Base-by-base conservation (phyloP, 2,888 invertebrate species). In the Masnerella sp. region DNA sequence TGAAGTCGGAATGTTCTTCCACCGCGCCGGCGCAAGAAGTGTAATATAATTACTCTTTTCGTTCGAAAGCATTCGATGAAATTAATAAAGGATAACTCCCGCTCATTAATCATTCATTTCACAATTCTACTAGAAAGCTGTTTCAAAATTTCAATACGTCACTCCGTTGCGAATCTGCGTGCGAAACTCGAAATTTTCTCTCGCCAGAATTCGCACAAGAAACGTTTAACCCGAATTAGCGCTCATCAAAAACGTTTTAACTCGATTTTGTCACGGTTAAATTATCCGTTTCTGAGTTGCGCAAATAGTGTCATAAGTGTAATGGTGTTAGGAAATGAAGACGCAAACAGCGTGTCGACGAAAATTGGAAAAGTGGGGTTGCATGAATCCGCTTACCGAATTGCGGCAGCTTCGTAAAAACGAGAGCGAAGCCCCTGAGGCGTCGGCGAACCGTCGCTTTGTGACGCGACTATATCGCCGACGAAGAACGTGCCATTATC, bases 401-500 rank as follows among this genome's bases (percentile, higher is more conserved):
- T 70, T 52, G 59, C 52, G 52, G 25, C 54, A 54, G 51, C 64
- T 70, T 56, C 58, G 30, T 30, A 47, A 64, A 70, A 70, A 65
- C 64, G 45, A 15, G 56, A 52, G 64, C 64, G 59, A 74, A 69
- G 69, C 65, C 69, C 69, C 61, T 42, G 59, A 65, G 59, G 68
- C 54, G 43, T 68, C 58, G 30, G 18, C 47, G 43, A 54, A 18
- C n/a, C 5, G 65, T 70, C 67, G 65, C 65, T 69, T 69, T 74
- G 69, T 69, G 17, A 43, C 64, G 59, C 40, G 56, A 25, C 28
- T 45, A 51, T 49, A 25, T 67, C 42, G 74, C 69, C 51, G 34
- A 40, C 62, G 64, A 73, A 73, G 40, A 73, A 56, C 65, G 42
- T 62, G 71, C 75, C 71, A 77, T 77, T 79, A 77, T 73, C 65